These are phyloP conservation scores for Drosophila atripex DNA, from an alignment of 2,888 invertebrate species.

Conservation along the genomic window DNA sequence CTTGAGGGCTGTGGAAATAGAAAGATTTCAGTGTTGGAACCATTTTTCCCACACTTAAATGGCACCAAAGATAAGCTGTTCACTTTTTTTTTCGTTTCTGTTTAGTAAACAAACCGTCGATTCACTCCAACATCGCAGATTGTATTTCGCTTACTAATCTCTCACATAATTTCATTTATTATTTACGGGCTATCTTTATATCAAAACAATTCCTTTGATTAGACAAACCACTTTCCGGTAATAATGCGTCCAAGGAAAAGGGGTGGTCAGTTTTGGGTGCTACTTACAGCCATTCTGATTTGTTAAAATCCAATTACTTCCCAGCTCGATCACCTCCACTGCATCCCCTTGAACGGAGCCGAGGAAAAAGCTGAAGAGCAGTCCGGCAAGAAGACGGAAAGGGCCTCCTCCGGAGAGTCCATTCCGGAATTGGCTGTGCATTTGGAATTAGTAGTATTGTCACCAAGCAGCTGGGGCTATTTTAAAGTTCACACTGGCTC, in stretches of 20 bases:
- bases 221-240: neutral
- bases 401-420: slow-evolving; percentile 5
- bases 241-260: neutral
- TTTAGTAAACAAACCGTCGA: slow-evolving; percentile 19
- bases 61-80: slow-evolving; percentile 27
- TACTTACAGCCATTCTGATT: slow-evolving; percentile 79
- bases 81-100: slow-evolving; percentile 4
- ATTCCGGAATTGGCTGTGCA: slow-evolving; percentile 14
- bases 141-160: slow-evolving; percentile 26
- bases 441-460: slow-evolving; percentile 1
- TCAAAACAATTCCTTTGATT: neutral
- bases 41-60: slow-evolving; percentile 4
- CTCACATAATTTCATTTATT: slow-evolving; percentile 27
- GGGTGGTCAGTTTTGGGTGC: neutral
- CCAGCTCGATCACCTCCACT: slow-evolving; percentile 68
- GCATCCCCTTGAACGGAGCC: slow-evolving; percentile 53
- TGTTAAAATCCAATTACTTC: slow-evolving; percentile 65
- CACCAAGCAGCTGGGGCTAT: slow-evolving; percentile 5
- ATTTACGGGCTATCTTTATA: slow-evolving; percentile 26
- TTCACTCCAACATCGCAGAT: slow-evolving; percentile 7
- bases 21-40: neutral
- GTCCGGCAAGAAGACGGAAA: slow-evolving; percentile 4
- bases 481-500: slow-evolving; percentile 19
- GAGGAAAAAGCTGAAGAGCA: slow-evolving; percentile 32
- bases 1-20: slow-evolving; percentile 37